These are phyloP conservation scores for Pitangus sulphuratus DNA, from an alignment of 2,797 vertebrate genomes.

Conservation along the genomic window DNA sequence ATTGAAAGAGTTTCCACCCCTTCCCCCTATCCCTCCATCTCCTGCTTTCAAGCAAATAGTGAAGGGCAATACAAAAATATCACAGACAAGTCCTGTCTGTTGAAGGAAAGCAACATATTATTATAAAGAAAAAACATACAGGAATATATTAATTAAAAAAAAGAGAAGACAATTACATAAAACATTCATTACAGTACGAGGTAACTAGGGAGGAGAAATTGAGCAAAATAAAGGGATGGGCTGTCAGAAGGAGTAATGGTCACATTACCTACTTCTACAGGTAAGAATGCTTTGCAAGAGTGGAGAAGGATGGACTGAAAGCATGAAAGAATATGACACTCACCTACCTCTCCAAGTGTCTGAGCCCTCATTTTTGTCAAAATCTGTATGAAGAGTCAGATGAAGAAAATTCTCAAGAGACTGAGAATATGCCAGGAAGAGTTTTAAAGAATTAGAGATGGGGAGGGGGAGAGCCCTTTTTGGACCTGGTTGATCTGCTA, in stretches of 20 bases:
- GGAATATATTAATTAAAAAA: neutral
- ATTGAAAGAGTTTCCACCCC: neutral
- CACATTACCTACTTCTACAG: neutral
- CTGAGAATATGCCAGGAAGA: neutral
- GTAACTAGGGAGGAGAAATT: neutral
- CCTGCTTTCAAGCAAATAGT: neutral
- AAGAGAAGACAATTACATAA: neutral
- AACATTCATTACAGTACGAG: neutral
- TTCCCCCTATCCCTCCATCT: neutral
- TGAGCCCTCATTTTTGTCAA: neutral
- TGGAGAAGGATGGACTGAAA: neutral
- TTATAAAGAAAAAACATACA: neutral
- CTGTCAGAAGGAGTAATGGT: neutral
- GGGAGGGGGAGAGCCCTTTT: neutral
- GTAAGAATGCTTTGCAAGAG: neutral
- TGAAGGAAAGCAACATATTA: neutral
- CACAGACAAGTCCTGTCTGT: neutral
- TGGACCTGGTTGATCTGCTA: neutral
- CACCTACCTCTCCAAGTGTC: rapidly evolving
- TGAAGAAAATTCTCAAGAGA: neutral
- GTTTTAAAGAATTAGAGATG: neutral
- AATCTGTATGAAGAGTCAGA: neutral
- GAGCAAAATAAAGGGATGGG: neutral
- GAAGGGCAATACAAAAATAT: neutral
- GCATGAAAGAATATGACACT: neutral